phyloP scores from a whole-genome alignment of 2,888 invertebrate genomes.

The Pseudoips prasinana region DNA sequence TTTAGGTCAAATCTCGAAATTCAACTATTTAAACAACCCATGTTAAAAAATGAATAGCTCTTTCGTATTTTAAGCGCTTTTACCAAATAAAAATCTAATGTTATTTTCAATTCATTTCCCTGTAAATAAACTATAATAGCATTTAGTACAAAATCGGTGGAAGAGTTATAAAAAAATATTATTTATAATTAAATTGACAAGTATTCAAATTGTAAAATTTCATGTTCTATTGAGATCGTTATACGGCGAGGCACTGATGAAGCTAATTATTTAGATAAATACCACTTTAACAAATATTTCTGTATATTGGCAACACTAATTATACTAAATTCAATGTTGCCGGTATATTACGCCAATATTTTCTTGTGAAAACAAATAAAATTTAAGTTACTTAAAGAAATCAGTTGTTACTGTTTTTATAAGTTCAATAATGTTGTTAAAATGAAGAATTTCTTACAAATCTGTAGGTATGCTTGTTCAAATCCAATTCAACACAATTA shows the following conservation, averaged over 20 bases:
- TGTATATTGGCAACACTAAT: no score
- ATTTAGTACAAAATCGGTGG: constrained; percentile 78
- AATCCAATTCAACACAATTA: no score
- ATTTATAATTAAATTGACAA: constrained; percentile 41
- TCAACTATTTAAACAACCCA: constrained; percentile 16
- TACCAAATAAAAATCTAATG: constrained; percentile 67
- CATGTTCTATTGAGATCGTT: constrained; percentile 26
- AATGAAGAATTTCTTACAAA: no score
- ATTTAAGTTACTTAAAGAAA: no score
- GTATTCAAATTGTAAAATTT: constrained; percentile 36
- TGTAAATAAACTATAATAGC: constrained; percentile 70
- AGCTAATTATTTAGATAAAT: constrained; percentile 7
- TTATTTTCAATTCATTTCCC: constrained; percentile 51
- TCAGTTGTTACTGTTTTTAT: no score
- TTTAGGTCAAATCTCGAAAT: no score
- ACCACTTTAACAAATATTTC: no score
- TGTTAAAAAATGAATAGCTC: constrained; percentile 17
- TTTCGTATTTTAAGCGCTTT: constrained; percentile 59
- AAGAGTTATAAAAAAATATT: constrained; percentile 50
- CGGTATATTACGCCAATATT: no score
- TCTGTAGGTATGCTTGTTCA: no score
- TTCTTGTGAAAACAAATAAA: no score
- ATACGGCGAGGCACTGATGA: constrained; percentile 32
- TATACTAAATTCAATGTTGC: no score
- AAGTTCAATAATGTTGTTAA: no score